A percentile compares a stretch with the other conserved stretches of the same genome.
phyloP scores from a whole-genome alignment of 2,113 vertebrate genomes.

The Copsychus sechellarum region DNA sequence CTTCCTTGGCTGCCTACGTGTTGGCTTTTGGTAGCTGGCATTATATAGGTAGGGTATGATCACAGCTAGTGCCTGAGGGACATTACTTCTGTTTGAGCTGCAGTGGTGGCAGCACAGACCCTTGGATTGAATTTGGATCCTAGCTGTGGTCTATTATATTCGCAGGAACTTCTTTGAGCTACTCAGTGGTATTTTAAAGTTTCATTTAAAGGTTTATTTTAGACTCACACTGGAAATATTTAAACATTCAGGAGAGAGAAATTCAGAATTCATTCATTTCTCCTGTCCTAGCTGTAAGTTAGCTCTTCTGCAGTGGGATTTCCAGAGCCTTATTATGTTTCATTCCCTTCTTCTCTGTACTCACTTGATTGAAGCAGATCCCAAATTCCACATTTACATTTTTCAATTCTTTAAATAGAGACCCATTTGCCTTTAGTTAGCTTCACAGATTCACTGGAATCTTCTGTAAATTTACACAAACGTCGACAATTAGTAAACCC shows the following conservation, averaged over 20 bases:
- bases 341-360: not conserved
- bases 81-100: not conserved
- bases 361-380: not conserved
- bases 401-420: slow-evolving; percentile 5
- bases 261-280: not conserved
- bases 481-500: not conserved
- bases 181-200: not conserved
- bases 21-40: not conserved
- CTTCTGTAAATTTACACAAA: not conserved
- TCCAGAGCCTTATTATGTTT: not conserved
- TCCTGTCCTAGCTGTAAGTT: not conserved
- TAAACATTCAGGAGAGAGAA: not conserved
- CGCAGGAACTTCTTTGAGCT: not conserved
- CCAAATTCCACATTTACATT: not conserved
- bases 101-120: not conserved
- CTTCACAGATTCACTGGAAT: not conserved
- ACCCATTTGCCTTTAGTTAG: not conserved
- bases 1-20: not conserved
- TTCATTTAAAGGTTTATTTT: not conserved
- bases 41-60: not conserved
- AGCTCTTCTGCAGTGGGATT: not conserved
- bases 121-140: not conserved
- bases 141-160: not conserved
- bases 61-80: not conserved
- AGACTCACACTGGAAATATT: not conserved